Percentiles rank a stretch among this genome's conserved stretches.
Evolutionary conservation across 2,888 invertebrate genomes (phyloP).

Genomic region (Conus canariensis): DNA sequence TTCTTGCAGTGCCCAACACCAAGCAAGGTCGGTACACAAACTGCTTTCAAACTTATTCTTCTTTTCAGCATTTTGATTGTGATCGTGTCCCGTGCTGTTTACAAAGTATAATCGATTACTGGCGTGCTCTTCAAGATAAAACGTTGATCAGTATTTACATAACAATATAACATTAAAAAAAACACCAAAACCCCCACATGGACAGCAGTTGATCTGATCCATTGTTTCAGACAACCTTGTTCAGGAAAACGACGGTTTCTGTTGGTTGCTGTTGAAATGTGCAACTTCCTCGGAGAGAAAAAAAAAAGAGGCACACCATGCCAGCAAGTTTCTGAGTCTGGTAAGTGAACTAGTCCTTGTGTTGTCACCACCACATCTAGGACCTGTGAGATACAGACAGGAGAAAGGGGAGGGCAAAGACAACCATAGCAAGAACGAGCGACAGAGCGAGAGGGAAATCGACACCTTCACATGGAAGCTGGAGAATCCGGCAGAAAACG

Average conservation of each 20-base stretch:
- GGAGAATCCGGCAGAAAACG: too few relatives aligned
- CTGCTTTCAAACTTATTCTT: not conserved
- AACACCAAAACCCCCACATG: not conserved
- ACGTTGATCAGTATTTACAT: not conserved
- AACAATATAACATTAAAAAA: not conserved
- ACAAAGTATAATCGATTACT: not conserved
- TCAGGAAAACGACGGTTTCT: not conserved
- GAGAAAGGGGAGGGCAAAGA: not conserved
- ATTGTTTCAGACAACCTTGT: conserved; percentile 19
- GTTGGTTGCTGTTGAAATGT: not conserved
- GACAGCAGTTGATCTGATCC: conserved; percentile 24
- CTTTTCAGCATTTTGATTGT: not conserved
- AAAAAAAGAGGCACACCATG: not conserved
- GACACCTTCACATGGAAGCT: too few relatives aligned
- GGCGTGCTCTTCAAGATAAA: not conserved
- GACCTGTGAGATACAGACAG: conserved; percentile 15
- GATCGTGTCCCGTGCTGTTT: not conserved
- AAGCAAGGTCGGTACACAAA: not conserved
- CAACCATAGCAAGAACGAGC: not conserved
- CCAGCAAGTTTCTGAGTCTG: too few relatives aligned
- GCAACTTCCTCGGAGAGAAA: not conserved
- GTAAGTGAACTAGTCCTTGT: too few relatives aligned
- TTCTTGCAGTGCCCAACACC: not conserved
- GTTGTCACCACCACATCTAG: too few relatives aligned
- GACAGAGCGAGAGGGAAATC: not conserved